Evolutionary conservation across 2,113 vertebrate species (phyloP).

Genomic region (Uropsilus gracilis): DNA sequence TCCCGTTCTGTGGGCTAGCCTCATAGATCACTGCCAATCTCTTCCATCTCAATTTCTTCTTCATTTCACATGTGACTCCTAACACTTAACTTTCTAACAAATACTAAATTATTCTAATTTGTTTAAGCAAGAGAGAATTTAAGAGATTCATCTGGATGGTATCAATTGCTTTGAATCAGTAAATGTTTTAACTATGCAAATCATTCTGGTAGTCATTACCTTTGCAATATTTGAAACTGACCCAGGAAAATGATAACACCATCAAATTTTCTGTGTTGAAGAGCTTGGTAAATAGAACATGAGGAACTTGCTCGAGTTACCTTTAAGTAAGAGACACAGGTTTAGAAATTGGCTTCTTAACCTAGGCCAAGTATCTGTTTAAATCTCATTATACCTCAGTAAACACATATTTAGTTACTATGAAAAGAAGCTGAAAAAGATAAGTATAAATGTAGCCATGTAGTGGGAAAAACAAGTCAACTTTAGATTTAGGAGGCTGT

Average conservation of each 20-base stretch:
- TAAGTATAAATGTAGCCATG: background rate
- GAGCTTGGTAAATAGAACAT: background rate
- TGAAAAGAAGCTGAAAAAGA: background rate
- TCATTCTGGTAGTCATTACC: background rate
- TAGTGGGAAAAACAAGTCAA: background rate
- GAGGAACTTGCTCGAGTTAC: background rate
- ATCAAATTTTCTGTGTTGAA: background rate
- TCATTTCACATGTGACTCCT: no score
- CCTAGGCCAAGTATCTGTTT: background rate
- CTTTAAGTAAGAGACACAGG: background rate
- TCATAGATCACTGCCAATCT: no score
- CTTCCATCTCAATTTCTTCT: no score
- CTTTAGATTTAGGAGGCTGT: background rate
- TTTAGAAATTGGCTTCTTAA: background rate
- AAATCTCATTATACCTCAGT: background rate
- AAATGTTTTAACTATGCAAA: background rate
- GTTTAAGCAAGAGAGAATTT: background rate
- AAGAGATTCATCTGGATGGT: background rate
- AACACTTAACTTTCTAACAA: background rate
- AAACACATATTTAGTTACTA: background rate
- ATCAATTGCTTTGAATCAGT: background rate
- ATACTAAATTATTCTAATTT: constrained; percentile 36
- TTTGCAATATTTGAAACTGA: background rate
- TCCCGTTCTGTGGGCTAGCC: no score
- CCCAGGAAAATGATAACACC: background rate